Percentiles rank a stretch among this genome's conserved stretches.
Evolutionary conservation across 2,797 vertebrate genomes (phyloP).

Genomic region (Neosilurus mollespiculum): DNA sequence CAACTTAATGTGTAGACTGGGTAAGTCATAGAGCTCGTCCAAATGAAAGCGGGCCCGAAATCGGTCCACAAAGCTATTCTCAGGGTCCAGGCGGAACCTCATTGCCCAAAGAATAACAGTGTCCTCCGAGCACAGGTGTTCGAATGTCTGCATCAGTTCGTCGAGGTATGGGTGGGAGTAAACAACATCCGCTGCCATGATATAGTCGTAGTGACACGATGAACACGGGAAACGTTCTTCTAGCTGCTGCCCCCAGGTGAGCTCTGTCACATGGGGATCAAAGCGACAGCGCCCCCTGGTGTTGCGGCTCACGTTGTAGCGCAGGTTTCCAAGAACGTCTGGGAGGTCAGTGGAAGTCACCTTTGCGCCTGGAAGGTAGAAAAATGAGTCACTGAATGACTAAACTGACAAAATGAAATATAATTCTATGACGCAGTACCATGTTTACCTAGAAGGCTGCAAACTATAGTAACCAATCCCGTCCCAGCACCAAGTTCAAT

Average conservation of each 20-base stretch:
- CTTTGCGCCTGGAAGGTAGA: slow-evolving; percentile 74
- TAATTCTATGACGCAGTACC: neutral
- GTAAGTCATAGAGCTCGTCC: slow-evolving; percentile 84
- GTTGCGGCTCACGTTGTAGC: slow-evolving; percentile 83
- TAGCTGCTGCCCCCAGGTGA: slow-evolving; percentile 86
- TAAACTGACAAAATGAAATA: neutral
- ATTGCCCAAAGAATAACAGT: slow-evolving; percentile 94
- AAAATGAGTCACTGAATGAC: too few relatives aligned
- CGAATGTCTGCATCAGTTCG: slow-evolving; percentile 89
- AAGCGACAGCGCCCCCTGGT: slow-evolving; percentile 84
- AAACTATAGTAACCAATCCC: slow-evolving; percentile 89
- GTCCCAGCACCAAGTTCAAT: slow-evolving; percentile 97
- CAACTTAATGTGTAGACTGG: slow-evolving; percentile 87
- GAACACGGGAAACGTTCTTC: slow-evolving; percentile 81
- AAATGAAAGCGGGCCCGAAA: slow-evolving; percentile 82
- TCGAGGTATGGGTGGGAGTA: slow-evolving; percentile 86
- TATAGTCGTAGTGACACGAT: slow-evolving; percentile 82
- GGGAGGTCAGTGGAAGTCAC: slow-evolving; percentile 93
- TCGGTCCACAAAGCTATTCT: slow-evolving; percentile 86
- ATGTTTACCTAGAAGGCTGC: slow-evolving; percentile 86
- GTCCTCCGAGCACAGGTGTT: slow-evolving; percentile 84
- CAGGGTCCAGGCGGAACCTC: slow-evolving; percentile 87
- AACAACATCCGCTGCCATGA: slow-evolving; percentile 94
- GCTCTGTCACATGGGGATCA: slow-evolving; percentile 81
- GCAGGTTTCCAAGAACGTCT: slow-evolving; percentile 87